These are phyloP conservation scores for Microcebus murinus DNA, from an alignment of 2,113 vertebrate genomes.

Conservation along the genomic window DNA sequence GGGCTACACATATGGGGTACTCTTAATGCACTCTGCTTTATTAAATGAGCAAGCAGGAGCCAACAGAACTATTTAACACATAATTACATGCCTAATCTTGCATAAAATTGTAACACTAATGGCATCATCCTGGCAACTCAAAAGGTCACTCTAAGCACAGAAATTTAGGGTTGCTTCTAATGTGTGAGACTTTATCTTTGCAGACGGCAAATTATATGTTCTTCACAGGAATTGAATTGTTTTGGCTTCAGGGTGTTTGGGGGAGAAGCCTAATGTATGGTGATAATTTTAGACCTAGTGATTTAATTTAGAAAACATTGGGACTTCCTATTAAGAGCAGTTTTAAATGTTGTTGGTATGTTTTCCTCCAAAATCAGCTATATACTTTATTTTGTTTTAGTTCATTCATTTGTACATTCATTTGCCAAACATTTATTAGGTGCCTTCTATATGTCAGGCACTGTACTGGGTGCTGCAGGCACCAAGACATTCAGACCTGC, in stretches of 20 bases:
- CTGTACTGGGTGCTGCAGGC: background rate
- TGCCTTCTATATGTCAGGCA: background rate
- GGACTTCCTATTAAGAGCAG: background rate
- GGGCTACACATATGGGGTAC: conserved; percentile 77
- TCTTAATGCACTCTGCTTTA: conserved; percentile 80
- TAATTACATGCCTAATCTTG: conserved; percentile 87
- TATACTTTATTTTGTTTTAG: background rate
- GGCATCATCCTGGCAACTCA: conserved; percentile 78
- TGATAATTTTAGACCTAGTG: conserved; percentile 56
- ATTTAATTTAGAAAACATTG: conserved; percentile 69
- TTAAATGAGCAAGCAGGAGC: conserved; percentile 79
- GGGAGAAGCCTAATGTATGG: conserved; percentile 38
- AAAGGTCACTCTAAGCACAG: conserved; percentile 75
- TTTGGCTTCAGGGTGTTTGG: conserved; percentile 13
- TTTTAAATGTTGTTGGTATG: conserved; percentile 34
- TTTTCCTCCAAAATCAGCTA: conserved; percentile 44
- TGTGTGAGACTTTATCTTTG: background rate
- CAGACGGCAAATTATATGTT: background rate
- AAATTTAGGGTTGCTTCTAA: conserved; percentile 57
- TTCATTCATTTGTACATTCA: background rate
- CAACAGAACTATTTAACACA: conserved; percentile 84
- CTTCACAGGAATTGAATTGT: conserved; percentile 6
- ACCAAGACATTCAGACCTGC: background rate
- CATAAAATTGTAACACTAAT: conserved; percentile 85
- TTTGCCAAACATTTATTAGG: background rate